A percentile compares a stretch with the other conserved stretches of the same genome.
Evolutionary conservation across 2,888 invertebrate species (phyloP).

Genomic region (Cephus nigrinus): DNA sequence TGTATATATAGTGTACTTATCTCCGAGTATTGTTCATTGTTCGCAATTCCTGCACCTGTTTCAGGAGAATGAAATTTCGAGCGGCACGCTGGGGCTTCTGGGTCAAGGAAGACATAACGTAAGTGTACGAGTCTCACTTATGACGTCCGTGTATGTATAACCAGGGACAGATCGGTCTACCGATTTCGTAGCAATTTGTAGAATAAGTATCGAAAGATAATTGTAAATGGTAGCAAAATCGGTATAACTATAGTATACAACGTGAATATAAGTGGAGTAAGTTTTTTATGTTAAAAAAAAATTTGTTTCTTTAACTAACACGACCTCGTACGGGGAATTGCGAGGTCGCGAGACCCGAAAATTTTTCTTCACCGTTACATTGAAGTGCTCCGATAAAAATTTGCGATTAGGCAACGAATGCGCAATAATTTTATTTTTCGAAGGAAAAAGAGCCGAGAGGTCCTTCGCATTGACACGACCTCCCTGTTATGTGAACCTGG

Average conservation of each 20-base stretch:
- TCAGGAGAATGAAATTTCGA: conserved; percentile 26
- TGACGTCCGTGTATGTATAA: background rate
- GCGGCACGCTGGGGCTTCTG: conserved; percentile 24
- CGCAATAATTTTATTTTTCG: background rate
- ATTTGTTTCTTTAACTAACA: background rate
- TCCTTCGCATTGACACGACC: too few relatives aligned
- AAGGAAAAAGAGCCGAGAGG: background rate
- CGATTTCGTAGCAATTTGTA: background rate
- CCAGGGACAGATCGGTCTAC: background rate
- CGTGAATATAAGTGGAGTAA: too few relatives aligned
- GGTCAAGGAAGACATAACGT: conserved; percentile 31
- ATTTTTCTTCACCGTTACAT: background rate
- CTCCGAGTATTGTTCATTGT: conserved; percentile 34
- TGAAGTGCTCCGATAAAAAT: background rate
- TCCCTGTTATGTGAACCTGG: background rate
- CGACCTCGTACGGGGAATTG: background rate
- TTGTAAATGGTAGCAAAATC: background rate
- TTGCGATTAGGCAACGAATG: background rate
- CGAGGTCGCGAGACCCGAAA: background rate
- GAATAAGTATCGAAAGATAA: background rate
- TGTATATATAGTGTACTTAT: background rate
- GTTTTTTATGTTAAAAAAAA: background rate
- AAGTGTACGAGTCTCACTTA: background rate
- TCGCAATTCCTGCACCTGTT: conserved; percentile 31
- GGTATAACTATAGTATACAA: background rate